Evolutionary conservation across 2,797 vertebrate species (phyloP), one percentile per base, ranked within the genome.

Genomic region (Masticophis lateralis): DNA sequence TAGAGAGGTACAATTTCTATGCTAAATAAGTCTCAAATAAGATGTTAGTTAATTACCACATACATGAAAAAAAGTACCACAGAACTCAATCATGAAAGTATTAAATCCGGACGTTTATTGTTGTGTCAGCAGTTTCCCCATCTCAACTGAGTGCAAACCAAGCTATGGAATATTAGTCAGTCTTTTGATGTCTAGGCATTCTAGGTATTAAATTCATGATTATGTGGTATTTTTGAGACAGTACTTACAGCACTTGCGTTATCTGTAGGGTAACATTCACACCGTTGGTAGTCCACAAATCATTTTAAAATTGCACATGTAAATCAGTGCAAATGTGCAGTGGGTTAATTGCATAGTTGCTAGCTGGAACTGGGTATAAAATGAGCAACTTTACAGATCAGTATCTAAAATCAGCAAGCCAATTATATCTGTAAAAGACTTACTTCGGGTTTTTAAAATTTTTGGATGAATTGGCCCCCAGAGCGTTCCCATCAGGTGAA

Each of bases 321-420:
- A 43, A 92, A 51, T 92, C 63, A 89, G 14, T 53, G 74, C 56
- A 89, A 92, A 89, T 60, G 43, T 43, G 18, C 14, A 37, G 79
- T 89, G 37, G 43, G 51, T 86, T 90, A 90, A 93, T 90, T 47
- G 22, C 59, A 91, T 94, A 93, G 94, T 89, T 55, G 66, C 32
- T 90, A 32, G 56, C 10, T 6, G 37, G 79, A 47, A 43, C 20
- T 83, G 79, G 20, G 22, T 12, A 83, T 27, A 22, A 83, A 83
- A 47, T 12, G 63, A 43, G 32, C n/a, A 57, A 79, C n/a, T 87
- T 63, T 27, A 57, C 74, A 0, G 27, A 86, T 32, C 22, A 63
- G 89, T 87, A 66, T 16, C 20, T 86, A 86, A 61, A 60, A 60
- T 51, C 37, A 83, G 37, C 37, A 83, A 83, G 20, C 79, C 79